Evolutionary conservation across 2,113 vertebrate genomes (phyloP).

Genomic region (Zapus hudsonius): DNA sequence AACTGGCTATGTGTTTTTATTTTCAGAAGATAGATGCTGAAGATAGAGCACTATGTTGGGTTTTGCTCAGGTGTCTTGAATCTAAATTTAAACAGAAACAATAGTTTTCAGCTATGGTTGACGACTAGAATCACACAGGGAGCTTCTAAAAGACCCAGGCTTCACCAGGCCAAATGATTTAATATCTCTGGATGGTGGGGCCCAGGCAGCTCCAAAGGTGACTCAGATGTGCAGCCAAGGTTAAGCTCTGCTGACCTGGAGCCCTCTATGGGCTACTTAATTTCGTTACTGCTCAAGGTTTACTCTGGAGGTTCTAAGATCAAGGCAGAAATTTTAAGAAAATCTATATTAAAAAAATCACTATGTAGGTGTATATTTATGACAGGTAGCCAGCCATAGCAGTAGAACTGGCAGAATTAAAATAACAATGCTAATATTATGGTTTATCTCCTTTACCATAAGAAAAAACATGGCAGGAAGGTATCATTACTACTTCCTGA

Average conservation of each 20-base stretch:
- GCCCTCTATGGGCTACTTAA: neutral
- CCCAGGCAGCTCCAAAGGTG: neutral
- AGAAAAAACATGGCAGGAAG: conserved; percentile 19
- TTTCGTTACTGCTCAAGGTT: conserved; percentile 19
- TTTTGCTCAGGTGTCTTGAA: conserved; percentile 1
- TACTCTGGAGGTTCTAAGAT: neutral
- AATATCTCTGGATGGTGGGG: neutral
- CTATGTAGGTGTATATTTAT: neutral
- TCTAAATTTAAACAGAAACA: conserved; percentile 48
- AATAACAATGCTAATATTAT: neutral
- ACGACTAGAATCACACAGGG: neutral
- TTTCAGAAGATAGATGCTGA: neutral
- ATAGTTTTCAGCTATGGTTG: neutral
- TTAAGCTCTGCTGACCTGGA: neutral
- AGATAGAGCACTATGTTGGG: neutral
- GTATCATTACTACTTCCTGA: neutral
- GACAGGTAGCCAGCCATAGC: neutral
- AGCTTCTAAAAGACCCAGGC: neutral
- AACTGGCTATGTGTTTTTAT: neutral
- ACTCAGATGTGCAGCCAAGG: neutral
- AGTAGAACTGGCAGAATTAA: neutral
- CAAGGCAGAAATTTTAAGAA: conserved; percentile 8
- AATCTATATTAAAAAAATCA: neutral
- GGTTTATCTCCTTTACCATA: neutral
- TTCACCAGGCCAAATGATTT: conserved; percentile 3